Evolutionary conservation across 2,888 invertebrate genomes (phyloP), one percentile per base, ranked within the genome.

Genomic region (Trypoxylon attenuatum): DNA sequence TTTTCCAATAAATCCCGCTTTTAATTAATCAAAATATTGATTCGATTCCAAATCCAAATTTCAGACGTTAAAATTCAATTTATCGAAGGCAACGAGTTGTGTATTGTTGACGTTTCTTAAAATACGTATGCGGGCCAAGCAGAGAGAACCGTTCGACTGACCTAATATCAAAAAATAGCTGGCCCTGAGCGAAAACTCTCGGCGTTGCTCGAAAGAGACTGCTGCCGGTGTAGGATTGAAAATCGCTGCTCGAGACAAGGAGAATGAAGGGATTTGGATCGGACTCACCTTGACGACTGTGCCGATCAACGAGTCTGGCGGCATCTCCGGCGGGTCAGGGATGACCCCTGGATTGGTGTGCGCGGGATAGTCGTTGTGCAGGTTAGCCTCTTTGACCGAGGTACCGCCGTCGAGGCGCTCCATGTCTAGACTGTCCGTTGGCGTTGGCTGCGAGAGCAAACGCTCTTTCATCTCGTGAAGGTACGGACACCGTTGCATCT

Each of bases 401-500:
- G 87, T 87, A 56, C 85, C 85, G 43, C 89, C 90, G 84, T 89
- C 89, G 82, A 91, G 88, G 80, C 89, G 89, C 82, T 91, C 91
- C 89, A 91, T 89, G 76, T 91, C 91, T 83, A 91, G 87, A 85
- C 91, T 91, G 86, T 93, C 91, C 73, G 91, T 91, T 63, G 90
- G 89, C 71, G 88, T 88, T 43, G 90, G 90, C 84, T 93, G 92
- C 84, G 93, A 93, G 81, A 95, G 91, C 89, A 95, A 90, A 84
- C 95, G 93, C 91, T 95, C 95, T 90, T 95, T 94, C 95, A 95
- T 95, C 92, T 95, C 95, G 91, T 95, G 94, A 89, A 95, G 93
- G 90, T 95, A 95, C 84, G 95, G 95, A 90, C 94, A 95, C 89
- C 95, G 92, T 90, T 93, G 94, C 93, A 93, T 94, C 88, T 90